Evolutionary conservation across 2,797 vertebrate genomes (phyloP), one percentile per base, ranked within the genome.

Genomic region (Siniperca scherzeri): DNA sequence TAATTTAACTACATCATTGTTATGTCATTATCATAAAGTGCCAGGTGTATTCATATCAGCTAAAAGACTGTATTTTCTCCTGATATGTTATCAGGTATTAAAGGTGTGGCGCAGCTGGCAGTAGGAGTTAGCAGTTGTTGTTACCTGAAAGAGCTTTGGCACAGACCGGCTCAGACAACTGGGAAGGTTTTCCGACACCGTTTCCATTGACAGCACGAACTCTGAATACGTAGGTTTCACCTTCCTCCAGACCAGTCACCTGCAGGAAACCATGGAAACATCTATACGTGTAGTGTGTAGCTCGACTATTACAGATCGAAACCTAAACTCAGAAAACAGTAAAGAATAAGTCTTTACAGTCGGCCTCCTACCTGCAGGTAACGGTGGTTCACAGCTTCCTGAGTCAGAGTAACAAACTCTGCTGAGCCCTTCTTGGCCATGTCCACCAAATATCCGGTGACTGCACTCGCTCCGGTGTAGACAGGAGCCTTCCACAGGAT

Each of bases 401-500:
- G 90, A 8, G 94, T 98, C 80, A 96, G 94, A 2, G 95, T 94
- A 5, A 89, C 88, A 94, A 98, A 99, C 46, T 98, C 96, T 13
- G 94, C 93, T 0, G 94, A 85, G 46, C 95, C 96, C 76, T 96
- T 95, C 82, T 98, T 97, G 81, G 96, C 97, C 89, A 96, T 97
- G 78, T 99, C 97, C 89, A 99, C 96, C 6, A 97, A 92, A 88
- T 99, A 99, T 0, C 98, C 98, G 3, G 95, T 95, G 78, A 99
- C 78, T 0, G 96, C 93, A 7, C 96, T 91, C 0, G 92, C 95
- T 48, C 98, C 98, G 0, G 83, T 78, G 81, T 98, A 99, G 64
- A 98, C 89, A 0, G 98, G 98, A n/a, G 97, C 94, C 78, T 97
- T 99, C 98, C 98, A 99, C 59, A 97, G 94, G 73, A 99, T 71